A percentile compares a stretch with the other conserved stretches of the same genome.
Evolutionary conservation across 2,888 invertebrate species (phyloP).

Genomic region (Cordilura impudica): DNA sequence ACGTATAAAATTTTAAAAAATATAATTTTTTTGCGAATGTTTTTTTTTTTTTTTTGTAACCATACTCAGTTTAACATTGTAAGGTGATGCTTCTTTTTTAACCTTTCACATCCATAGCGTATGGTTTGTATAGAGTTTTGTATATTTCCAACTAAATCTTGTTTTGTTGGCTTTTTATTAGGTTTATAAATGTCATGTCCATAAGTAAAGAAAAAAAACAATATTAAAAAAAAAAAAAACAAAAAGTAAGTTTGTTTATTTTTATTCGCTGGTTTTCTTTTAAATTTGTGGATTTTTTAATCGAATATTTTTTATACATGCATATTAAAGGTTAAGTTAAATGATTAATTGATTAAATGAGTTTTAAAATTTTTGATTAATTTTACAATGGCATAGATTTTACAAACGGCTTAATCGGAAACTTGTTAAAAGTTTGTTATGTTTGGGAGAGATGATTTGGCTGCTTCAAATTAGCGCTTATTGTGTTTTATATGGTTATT

Average conservation of each 20-base stretch:
- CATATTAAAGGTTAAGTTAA: slow-evolving; percentile 66
- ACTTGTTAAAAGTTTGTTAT: slow-evolving; percentile 2
- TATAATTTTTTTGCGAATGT: background rate
- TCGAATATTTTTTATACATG: slow-evolving; percentile 65
- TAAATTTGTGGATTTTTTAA: background rate
- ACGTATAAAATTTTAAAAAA: background rate
- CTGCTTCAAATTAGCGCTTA: background rate
- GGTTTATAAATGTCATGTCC: slow-evolving; percentile 48
- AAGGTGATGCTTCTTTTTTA: slow-evolving; percentile 18
- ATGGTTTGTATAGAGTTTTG: background rate
- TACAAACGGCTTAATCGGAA: slow-evolving; percentile 7
- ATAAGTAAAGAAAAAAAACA: slow-evolving; percentile 13
- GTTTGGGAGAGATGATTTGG: background rate
- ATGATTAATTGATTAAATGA: slow-evolving; percentile 59
- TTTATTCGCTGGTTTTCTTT: background rate
- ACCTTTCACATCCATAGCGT: slow-evolving; percentile 34
- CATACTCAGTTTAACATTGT: background rate
- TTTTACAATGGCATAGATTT: background rate
- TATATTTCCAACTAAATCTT: background rate
- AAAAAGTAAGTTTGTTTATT: slow-evolving; percentile 61
- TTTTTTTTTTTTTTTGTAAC: background rate
- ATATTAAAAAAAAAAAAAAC: slow-evolving; percentile 10
- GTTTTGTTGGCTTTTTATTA: slow-evolving; percentile 6
- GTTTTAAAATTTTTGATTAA: slow-evolving; percentile 36
- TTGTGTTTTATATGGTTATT: background rate